Evolutionary conservation across 2,113 vertebrate species (phyloP).

Genomic region (Coracopsis vasa): DNA sequence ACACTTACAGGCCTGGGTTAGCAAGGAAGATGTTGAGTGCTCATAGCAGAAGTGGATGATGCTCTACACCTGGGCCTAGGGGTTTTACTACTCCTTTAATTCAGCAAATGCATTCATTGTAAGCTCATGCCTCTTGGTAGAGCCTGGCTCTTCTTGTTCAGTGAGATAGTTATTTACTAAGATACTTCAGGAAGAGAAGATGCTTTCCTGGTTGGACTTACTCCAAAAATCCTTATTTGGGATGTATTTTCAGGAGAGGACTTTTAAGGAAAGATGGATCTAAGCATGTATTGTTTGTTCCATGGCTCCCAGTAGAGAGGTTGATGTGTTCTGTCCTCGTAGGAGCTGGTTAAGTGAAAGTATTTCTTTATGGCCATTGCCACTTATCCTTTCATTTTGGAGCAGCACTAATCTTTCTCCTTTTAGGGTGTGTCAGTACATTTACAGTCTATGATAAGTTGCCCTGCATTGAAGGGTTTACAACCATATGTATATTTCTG

Average conservation of each 20-base stretch:
- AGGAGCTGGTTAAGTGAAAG: conserved; percentile 30
- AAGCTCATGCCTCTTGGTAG: background rate
- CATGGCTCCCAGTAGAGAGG: background rate
- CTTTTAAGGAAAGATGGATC: background rate
- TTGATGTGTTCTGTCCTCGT: background rate
- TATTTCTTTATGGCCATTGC: conserved; percentile 7
- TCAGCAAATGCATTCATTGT: background rate
- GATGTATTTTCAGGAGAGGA: background rate
- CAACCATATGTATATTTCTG: conserved; percentile 33
- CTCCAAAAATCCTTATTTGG: background rate
- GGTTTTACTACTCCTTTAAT: background rate
- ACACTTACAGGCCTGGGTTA: background rate
- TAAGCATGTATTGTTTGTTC: background rate
- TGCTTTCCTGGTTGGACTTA: background rate
- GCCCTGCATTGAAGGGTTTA: conserved; percentile 30
- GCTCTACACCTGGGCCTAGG: background rate
- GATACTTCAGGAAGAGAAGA: background rate
- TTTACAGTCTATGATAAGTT: conserved; percentile 54
- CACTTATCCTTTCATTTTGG: conserved; percentile 36
- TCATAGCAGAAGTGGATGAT: background rate
- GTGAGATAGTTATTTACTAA: background rate
- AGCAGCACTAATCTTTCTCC: conserved; percentile 30
- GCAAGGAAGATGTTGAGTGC: rapidly evolving
- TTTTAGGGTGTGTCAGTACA: conserved; percentile 22
- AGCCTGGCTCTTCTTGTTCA: background rate